Base-by-base conservation (phyloP, 2,888 invertebrate genomes). In the Apamea monoglypha region DNA sequence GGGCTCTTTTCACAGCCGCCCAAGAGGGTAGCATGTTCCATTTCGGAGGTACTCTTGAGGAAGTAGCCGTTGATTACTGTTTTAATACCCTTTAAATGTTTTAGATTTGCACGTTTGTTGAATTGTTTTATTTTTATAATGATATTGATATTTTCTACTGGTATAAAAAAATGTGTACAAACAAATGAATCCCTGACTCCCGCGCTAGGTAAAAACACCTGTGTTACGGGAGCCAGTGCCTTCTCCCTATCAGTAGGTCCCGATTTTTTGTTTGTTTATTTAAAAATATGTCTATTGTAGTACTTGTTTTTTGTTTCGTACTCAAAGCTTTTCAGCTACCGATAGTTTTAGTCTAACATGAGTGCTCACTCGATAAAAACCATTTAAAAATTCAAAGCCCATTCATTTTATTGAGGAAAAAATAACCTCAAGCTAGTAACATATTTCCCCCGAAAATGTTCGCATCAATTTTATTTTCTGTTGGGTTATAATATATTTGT, bases 1-100 rank as follows among this genome's bases (percentile, higher is more conserved):
- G 89, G 83, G 89, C 87, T 90, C 91, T 89, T 92, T 93, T 92
- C 90, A 91, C 90, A 89, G 89, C 87, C 89, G 76, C 88, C 87
- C 89, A 90, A 91, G 90, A 87, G 86, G 87, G 85, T 83, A 86
- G 84, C 89, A 82, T 87, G 88, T 90, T 85, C 87, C 81, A 88
- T 88, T 91, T 91, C 76, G 76, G 76, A 84, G 81, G 80, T 77
- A 85, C 78, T 88, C 75, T 81, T 72, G 36, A 77, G 63, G 66
- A 84, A 88, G 76, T 81, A 82, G 74, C 74, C 72, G 72, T 63
- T 81, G 78, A 88, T 82, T 84, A 85, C 78, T 84, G 72, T 86
- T 87, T 82, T 80, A 79, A 81, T 77, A 81, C 70, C 67, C 67
- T 80, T 81, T 74, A 74, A 67, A 67, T 79, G 67, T 80, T 72